Percentiles rank a stretch among this genome's conserved stretches.
Conservation (phyloP, 2,113 vertebrate genomes). For the Petromus typicus region DNA sequence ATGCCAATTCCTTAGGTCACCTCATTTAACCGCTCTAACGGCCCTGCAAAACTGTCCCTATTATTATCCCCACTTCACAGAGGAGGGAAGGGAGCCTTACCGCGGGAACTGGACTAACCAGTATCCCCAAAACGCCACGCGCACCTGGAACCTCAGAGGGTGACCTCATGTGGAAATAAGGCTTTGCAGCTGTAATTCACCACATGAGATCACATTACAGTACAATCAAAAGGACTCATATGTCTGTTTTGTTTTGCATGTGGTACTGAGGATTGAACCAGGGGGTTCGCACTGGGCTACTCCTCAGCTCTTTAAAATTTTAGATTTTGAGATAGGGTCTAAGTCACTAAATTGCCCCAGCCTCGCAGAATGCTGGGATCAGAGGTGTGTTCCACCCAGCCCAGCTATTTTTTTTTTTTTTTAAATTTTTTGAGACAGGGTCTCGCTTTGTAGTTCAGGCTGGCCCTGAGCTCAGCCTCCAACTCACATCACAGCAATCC, state of each 20-base stretch:
- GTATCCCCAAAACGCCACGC: not conserved
- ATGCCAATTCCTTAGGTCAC: not conserved
- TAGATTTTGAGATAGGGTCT: not conserved
- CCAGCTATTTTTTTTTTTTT: too few relatives aligned
- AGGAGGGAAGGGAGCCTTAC: not conserved
- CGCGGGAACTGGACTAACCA: not conserved
- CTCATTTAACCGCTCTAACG: not conserved
- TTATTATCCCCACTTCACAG: not conserved
- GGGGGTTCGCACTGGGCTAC: not conserved
- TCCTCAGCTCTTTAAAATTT: not conserved
- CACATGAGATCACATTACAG: not conserved
- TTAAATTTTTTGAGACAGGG: too few relatives aligned
- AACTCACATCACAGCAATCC: too few relatives aligned
- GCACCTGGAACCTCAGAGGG: not conserved
- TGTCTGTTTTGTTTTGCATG: not conserved
- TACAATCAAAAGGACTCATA: not conserved
- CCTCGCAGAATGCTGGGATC: not conserved
- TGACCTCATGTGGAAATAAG: not conserved
- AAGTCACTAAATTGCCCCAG: not conserved
- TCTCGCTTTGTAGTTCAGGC: too few relatives aligned
- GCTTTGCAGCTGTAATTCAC: not conserved
- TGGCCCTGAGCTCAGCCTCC: too few relatives aligned
- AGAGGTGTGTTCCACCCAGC: not conserved
- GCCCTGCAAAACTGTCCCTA: not conserved
- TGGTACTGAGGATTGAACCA: not conserved